phyloP scores from a whole-genome alignment of 2,113 vertebrate genomes.

The Tylochromis polylepis region DNA sequence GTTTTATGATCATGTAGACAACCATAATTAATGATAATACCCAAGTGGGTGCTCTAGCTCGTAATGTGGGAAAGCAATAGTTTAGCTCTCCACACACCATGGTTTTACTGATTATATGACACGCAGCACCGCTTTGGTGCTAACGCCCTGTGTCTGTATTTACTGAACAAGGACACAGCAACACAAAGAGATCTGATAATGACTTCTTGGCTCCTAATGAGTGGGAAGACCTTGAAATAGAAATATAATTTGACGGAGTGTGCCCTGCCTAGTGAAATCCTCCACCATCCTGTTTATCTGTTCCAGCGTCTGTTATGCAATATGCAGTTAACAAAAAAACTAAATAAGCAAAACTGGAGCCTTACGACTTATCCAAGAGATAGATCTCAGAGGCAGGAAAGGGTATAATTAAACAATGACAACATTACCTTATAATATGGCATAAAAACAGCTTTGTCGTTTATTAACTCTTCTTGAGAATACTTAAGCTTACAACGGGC shows the following conservation, averaged over 20 bases:
- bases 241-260: slow-evolving; percentile 41
- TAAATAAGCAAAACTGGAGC: neutral
- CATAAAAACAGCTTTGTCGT: neutral
- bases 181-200: slow-evolving; percentile 20
- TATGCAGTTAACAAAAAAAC: neutral
- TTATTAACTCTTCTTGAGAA: neutral
- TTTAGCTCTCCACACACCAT: neutral
- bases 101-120: neutral
- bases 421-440: neutral
- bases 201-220: slow-evolving; percentile 19
- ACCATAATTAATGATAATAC: neutral
- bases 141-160: neutral
- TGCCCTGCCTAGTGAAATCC: neutral
- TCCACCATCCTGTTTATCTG: neutral
- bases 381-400: neutral
- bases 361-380: neutral
- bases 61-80: neutral
- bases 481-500: neutral
- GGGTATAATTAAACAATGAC: neutral
- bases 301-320: neutral
- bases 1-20: neutral
- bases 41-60: neutral
- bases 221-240: slow-evolving; percentile 35
- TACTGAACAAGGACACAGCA: slow-evolving; percentile 1
- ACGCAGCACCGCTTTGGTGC: neutral